Evolutionary conservation across 2,888 invertebrate genomes (phyloP).

Genomic region (Erebia palarica): DNA sequence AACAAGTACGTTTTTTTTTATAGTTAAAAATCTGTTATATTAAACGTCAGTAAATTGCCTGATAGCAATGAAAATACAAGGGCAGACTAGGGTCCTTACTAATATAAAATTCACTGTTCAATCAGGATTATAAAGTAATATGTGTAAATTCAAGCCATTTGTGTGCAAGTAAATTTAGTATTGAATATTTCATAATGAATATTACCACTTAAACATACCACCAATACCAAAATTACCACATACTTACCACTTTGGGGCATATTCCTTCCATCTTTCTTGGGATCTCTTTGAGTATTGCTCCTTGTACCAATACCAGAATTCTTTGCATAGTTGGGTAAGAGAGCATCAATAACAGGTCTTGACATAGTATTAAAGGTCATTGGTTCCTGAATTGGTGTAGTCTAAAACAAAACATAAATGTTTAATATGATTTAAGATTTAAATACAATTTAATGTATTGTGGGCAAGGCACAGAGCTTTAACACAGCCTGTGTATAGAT

Average conservation of each 20-base stretch:
- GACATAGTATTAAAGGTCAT: slow-evolving; percentile 63
- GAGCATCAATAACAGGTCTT: slow-evolving; percentile 68
- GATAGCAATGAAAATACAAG: too few species aligned
- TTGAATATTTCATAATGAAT: neutral
- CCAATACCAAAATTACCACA: too few species aligned
- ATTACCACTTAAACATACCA: too few species aligned
- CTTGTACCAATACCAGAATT: slow-evolving; percentile 60
- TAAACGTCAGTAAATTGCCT: too few species aligned
- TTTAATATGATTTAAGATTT: neutral
- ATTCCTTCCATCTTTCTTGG: slow-evolving; percentile 71
- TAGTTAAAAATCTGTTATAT: too few species aligned
- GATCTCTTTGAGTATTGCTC: slow-evolving; percentile 62
- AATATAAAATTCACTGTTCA: too few species aligned
- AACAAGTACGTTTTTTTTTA: too few species aligned
- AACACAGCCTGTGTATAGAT: too few species aligned
- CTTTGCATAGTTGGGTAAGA: slow-evolving; percentile 70
- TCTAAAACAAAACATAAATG: slow-evolving; percentile 49
- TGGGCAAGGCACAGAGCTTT: neutral
- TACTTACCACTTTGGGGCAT: slow-evolving; percentile 58
- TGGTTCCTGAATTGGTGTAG: slow-evolving; percentile 68
- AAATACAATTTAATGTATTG: neutral
- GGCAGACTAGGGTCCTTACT: too few species aligned
- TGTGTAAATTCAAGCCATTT: too few species aligned
- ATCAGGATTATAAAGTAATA: too few species aligned
- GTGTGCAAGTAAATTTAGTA: neutral